Evolutionary conservation across 2,888 invertebrate genomes (phyloP).

Genomic region (Rhagonycha fulva): DNA sequence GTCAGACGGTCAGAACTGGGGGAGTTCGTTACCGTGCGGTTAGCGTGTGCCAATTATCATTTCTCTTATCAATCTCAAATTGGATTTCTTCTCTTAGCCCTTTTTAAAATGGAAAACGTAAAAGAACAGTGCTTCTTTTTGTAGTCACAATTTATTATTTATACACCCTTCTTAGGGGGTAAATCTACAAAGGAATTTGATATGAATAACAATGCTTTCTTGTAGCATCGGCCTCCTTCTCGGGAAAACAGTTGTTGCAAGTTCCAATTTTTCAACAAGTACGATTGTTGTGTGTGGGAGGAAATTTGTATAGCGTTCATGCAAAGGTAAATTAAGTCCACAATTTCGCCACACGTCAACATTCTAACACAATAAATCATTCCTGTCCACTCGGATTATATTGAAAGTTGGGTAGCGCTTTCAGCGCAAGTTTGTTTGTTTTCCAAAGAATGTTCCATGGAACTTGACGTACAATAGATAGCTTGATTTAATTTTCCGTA

Average conservation of each 20-base stretch:
- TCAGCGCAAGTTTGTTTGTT: not conserved
- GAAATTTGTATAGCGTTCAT: not conserved
- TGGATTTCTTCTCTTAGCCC: conserved; percentile 6
- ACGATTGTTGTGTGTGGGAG: not conserved
- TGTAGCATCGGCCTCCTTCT: not conserved
- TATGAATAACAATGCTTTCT: not conserved
- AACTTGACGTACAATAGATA: not conserved
- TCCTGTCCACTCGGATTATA: not conserved
- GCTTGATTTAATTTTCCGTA: not conserved
- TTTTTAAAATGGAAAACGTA: not conserved
- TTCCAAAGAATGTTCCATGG: not conserved
- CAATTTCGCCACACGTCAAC: not conserved
- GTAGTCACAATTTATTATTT: not conserved
- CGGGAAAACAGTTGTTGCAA: not conserved
- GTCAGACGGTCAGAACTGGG: conserved; percentile 32
- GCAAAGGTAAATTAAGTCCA: not conserved
- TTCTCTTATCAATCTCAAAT: conserved; percentile 22
- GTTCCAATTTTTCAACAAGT: not conserved
- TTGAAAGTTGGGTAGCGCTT: not conserved
- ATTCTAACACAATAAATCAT: not conserved
- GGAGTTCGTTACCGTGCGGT: conserved; percentile 36
- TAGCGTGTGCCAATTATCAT: conserved; percentile 40
- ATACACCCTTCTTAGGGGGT: not conserved
- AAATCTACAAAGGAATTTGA: not conserved
- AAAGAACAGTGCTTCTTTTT: not conserved